phyloP scores from a whole-genome alignment of 2,797 vertebrate genomes.

The Furcifer pardalis region DNA sequence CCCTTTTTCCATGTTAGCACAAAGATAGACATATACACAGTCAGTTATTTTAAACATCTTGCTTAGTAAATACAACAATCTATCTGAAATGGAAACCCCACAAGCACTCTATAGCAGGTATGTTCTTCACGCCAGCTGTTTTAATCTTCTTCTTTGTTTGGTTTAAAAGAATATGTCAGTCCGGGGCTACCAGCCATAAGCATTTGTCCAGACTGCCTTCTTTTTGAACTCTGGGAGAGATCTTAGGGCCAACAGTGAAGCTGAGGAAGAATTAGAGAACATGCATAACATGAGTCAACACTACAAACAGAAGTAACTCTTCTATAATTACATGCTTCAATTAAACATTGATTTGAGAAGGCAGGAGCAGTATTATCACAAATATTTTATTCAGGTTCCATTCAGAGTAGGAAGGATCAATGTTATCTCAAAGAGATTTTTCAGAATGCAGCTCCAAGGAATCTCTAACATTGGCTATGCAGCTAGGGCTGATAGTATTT shows the following conservation, averaged over 20 bases:
- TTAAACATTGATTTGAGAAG: not conserved
- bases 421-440: not conserved
- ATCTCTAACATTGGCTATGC: not conserved
- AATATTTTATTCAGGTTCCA: not conserved
- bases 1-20: not conserved
- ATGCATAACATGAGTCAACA: slow-evolving; percentile 7
- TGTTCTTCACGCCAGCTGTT: not conserved
- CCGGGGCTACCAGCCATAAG: slow-evolving; percentile 86
- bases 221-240: slow-evolving; percentile 89
- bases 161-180: not conserved
- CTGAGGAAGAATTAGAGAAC: slow-evolving; percentile 75
- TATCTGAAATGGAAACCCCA: not conserved
- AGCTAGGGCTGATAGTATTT: not conserved
- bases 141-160: slow-evolving; percentile 40
- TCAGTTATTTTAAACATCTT: not conserved
- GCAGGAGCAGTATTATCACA: not conserved
- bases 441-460: not conserved
- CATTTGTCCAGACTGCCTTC: slow-evolving; percentile 92
- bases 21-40: not conserved
- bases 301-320: not conserved
- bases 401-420: not conserved
- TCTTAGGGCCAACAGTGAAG: slow-evolving; percentile 83
- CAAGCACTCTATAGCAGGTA: not conserved
- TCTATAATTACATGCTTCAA: not conserved
- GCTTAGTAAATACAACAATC: not conserved